Evolutionary conservation across 2,113 vertebrate species (phyloP).

Genomic region (Scytalopus superciliaris): DNA sequence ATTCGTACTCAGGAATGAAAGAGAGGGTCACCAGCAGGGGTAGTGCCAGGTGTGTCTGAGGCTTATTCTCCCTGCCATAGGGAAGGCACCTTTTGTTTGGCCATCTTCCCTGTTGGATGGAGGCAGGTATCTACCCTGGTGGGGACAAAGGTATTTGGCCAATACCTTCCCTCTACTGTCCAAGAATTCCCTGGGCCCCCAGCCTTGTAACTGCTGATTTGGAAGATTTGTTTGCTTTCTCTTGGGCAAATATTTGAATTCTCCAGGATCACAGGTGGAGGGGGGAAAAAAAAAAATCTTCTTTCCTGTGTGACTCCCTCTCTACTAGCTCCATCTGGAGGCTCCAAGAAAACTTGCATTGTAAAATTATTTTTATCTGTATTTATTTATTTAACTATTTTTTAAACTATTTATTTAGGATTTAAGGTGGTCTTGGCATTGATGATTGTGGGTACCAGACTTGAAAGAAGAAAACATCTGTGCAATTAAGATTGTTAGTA

Average conservation of each 20-base stretch:
- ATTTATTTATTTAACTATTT: neutral
- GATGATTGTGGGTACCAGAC: neutral
- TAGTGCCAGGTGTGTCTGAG: neutral
- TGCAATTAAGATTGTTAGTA: slow-evolving; percentile 23
- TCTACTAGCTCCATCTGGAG: slow-evolving; percentile 50
- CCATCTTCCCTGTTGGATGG: fast-evolving
- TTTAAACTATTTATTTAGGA: neutral
- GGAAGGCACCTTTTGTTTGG: neutral
- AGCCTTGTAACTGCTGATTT: neutral
- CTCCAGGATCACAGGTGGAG: neutral
- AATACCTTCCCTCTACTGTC: neutral
- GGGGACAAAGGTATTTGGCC: fast-evolving
- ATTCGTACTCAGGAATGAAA: neutral
- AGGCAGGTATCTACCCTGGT: neutral
- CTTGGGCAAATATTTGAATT: neutral
- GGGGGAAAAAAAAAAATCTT: neutral
- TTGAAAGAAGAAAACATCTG: neutral
- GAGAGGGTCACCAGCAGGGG: neutral
- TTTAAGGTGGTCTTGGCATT: neutral
- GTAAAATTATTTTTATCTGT: neutral
- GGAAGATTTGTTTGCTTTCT: neutral
- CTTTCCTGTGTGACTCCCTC: neutral
- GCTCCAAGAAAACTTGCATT: neutral
- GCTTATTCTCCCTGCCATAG: neutral
- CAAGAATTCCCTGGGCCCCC: neutral